These are phyloP conservation scores for Poecilia gillii DNA, from an alignment of 2,797 vertebrate species.

Conservation along the genomic window DNA sequence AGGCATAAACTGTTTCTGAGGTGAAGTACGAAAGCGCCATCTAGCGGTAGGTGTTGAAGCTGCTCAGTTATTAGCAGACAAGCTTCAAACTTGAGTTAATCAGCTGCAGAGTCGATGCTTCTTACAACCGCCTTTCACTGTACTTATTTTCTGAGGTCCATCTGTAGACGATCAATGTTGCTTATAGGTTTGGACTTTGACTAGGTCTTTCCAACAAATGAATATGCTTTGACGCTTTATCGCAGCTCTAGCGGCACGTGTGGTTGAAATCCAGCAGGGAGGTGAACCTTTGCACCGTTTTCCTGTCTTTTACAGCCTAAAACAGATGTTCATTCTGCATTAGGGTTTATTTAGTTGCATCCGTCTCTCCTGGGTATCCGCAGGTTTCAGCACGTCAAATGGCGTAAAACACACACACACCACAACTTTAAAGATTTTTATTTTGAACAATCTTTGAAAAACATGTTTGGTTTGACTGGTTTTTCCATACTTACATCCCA, in stretches of 20 bases:
- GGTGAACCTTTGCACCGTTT: neutral
- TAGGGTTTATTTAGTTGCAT: neutral
- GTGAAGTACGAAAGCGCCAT: slow-evolving; percentile 53
- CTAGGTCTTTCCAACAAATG: neutral
- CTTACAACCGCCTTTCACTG: neutral
- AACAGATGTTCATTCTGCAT: neutral
- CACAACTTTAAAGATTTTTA: neutral
- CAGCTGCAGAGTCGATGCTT: neutral
- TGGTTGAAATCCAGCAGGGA: neutral
- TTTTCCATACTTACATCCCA: neutral
- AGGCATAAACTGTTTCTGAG: slow-evolving; percentile 18
- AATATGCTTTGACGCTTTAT: neutral
- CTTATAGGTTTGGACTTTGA: neutral
- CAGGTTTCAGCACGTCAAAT: no score
- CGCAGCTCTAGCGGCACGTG: no score
- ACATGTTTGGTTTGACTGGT: neutral
- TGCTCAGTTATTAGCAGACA: neutral
- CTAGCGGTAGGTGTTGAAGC: slow-evolving; percentile 54
- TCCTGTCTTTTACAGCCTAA: neutral
- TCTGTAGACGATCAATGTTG: neutral
- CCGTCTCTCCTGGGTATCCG: neutral
- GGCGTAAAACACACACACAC: neutral
- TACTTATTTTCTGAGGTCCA: neutral
- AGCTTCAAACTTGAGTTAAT: neutral
- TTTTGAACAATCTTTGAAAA: neutral